Conservation (phyloP, 2,888 invertebrate species). For the Xanthia togata region DNA sequence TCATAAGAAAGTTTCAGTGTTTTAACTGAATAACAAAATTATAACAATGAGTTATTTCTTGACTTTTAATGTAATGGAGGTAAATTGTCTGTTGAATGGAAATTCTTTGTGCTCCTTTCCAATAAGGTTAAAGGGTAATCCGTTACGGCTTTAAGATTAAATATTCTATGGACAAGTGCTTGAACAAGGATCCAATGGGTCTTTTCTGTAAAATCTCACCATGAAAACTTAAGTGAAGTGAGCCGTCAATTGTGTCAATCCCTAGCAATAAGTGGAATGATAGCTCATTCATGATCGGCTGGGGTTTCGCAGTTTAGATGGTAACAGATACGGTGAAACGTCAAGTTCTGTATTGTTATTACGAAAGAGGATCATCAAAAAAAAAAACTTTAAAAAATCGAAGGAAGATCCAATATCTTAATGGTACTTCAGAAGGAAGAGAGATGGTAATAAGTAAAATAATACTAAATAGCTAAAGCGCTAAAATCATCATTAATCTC, state of each 20-base stretch:
- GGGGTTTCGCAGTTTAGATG: neutral
- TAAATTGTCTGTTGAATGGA: neutral
- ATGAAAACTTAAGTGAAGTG: neutral
- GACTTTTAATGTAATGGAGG: neutral
- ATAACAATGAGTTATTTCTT: conserved; percentile 16
- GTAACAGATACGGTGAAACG: neutral
- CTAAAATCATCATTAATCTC: neutral
- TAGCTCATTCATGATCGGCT: neutral
- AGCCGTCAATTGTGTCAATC: too few species aligned
- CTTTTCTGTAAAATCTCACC: neutral
- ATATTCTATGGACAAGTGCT: neutral
- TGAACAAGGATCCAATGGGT: neutral
- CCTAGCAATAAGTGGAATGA: too few species aligned
- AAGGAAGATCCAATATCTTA: too few species aligned
- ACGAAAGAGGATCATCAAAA: neutral
- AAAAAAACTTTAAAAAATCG: too few species aligned
- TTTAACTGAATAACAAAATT: conserved; percentile 37
- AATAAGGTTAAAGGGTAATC: neutral
- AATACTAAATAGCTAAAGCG: neutral
- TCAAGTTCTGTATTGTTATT: neutral
- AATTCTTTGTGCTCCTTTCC: neutral
- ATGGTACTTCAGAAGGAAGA: neutral
- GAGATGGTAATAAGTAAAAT: neutral
- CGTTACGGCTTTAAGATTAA: neutral
- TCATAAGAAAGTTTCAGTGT: conserved; percentile 38